These are phyloP conservation scores for Phymastichus coffea DNA, from an alignment of 1,140 invertebrate species.

Conservation along the genomic window DNA sequence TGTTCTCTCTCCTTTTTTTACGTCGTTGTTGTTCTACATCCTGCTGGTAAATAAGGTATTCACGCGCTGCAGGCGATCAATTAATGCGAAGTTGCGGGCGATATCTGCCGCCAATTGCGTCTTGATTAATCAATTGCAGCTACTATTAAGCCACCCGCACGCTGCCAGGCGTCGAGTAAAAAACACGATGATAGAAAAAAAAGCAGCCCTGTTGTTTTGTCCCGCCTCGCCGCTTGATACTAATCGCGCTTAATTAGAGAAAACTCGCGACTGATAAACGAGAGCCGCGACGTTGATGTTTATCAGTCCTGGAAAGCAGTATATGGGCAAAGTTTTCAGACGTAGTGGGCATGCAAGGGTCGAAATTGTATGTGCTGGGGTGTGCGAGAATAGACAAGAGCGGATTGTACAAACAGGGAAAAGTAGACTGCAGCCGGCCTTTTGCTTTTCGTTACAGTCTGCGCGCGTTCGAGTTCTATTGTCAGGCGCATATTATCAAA, in stretches of 20 bases:
- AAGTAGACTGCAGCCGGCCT: constrained; percentile 36
- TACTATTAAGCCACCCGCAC: constrained; percentile 43
- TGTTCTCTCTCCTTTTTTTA: background rate
- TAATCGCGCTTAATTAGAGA: constrained; percentile 36
- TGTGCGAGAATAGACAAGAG: constrained; percentile 30
- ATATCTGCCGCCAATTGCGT: constrained; percentile 49
- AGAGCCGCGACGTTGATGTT: background rate
- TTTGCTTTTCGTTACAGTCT: constrained; percentile 41
- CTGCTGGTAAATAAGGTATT: constrained; percentile 14
- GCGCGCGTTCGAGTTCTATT: constrained; percentile 28
- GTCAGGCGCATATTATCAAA: constrained; percentile 28
- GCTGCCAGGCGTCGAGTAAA: too few relatives aligned
- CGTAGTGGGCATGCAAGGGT: background rate
- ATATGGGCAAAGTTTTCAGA: background rate
- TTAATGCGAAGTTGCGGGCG: constrained; percentile 38
- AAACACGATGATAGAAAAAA: too few relatives aligned
- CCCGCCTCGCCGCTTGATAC: constrained; percentile 15
- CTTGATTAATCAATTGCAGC: constrained; percentile 54
- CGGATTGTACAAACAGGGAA: constrained; percentile 47
- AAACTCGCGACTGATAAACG: too few relatives aligned
- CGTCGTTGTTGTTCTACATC: background rate
- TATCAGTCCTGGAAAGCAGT: constrained; percentile 12
- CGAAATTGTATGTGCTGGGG: background rate
- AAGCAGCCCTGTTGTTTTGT: background rate
- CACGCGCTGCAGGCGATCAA: constrained; percentile 30